Evolutionary conservation across 2,797 vertebrate genomes (phyloP), one percentile per base, ranked within the genome.

Genomic region (Cynopterus sphinx): DNA sequence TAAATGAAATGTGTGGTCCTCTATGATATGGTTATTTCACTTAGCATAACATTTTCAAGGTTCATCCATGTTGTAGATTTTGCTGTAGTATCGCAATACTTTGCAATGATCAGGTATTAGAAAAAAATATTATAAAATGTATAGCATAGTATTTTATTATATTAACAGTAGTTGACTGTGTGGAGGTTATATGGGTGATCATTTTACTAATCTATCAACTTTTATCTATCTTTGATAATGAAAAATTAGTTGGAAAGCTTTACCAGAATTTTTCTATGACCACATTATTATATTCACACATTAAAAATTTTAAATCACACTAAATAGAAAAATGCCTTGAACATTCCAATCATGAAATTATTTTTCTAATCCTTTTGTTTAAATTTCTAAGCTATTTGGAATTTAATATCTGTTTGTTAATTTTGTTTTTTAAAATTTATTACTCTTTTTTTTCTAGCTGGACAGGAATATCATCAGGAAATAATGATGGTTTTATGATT

Each of bases 201-300:
- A 84, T 71, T 87, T 70, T 87, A 73, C 28, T 75, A 43, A n/a
- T 92, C 77, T 91, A 4, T 79, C 31, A 75, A 4, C 28, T 85
- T 90, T 95, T 53, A 86, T 68, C 15, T 86, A 1, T 94, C 28
- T 86, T 92, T 77, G n/a, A 75, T 51, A 75, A 41, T 75, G 53
- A 95, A 89, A 90, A 49, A 39, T 68, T 36, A 8, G 46, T 31
- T 22, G 28, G 88, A 87, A 68, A 55, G 3, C 10, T 17, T n/a
- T 10, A 55, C 28, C 9, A 70, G 43, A 90, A 87, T 82, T 86
- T 86, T 86, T 95, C 79, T 90, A 2, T 65, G 84, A 51, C 79
- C 57, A 73, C 2, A n/a, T 75, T 67, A 46, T 70, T 82, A 67
- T 79, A 67, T 31, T 94, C 39, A 46, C 22, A 57, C 70, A 46